phyloP scores from a whole-genome alignment of 2,888 invertebrate species.

The Notodonta ziczac region DNA sequence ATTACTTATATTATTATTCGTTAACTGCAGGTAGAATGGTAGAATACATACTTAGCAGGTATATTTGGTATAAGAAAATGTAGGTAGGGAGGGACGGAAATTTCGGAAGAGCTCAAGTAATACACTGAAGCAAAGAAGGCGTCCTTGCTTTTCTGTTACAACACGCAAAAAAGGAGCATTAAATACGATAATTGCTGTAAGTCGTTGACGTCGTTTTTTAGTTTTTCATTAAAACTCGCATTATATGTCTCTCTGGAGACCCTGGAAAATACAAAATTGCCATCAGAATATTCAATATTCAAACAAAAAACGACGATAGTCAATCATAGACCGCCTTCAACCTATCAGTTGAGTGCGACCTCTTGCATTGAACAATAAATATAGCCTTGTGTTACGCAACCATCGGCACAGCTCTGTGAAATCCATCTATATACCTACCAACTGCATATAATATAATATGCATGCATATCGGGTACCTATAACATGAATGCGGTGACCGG shows the following conservation, averaged over 20 bases:
- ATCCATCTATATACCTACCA: constrained; percentile 8
- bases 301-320: neutral
- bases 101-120: too few species aligned
- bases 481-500: neutral
- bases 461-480: neutral
- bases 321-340: constrained; percentile 12
- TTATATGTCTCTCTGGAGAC: neutral
- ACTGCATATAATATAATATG: neutral
- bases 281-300: neutral
- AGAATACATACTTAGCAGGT: too few species aligned
- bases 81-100: too few species aligned
- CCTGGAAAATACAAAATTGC: constrained; percentile 2
- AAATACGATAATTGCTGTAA: too few species aligned
- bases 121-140: too few species aligned
- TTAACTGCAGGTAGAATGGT: too few species aligned
- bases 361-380: constrained; percentile 29
- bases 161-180: too few species aligned
- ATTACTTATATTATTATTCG: too few species aligned
- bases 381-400: constrained; percentile 46
- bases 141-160: too few species aligned
- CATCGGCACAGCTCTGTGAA: constrained; percentile 22
- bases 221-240: too few species aligned
- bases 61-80: too few species aligned
- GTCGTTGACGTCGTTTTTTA: too few species aligned
- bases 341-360: constrained; percentile 39